These are phyloP conservation scores for Thysanoteuthis rhombus DNA, from an alignment of 2,888 invertebrate species.

Conservation along the genomic window DNA sequence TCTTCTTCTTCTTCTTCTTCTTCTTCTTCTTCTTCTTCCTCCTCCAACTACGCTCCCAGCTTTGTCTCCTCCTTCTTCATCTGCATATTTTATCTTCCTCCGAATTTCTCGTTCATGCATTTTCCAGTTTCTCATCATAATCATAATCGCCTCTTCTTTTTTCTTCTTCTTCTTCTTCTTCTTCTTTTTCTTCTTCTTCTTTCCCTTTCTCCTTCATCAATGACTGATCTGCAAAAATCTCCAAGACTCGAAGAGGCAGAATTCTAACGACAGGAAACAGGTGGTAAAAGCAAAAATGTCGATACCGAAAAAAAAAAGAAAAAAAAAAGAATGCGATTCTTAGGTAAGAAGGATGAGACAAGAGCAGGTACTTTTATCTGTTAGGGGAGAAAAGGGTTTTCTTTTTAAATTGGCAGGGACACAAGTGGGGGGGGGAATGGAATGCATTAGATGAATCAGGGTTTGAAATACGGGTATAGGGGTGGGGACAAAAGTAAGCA, in stretches of 20 bases:
- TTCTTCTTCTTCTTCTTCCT: neutral
- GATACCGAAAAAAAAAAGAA: neutral
- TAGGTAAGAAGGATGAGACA: neutral
- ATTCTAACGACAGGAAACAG: neutral
- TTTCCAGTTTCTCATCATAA: no score
- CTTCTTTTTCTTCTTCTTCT: neutral
- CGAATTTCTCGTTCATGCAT: no score
- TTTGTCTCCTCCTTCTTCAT: neutral
- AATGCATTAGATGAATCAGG: neutral
- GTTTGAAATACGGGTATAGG: neutral
- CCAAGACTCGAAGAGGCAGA: neutral
- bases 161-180: neutral
- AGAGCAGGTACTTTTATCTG: neutral
- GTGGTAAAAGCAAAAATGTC: neutral
- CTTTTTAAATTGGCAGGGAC: neutral
- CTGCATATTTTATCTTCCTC: neutral
- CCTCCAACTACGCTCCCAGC: no score
- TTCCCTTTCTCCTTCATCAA: neutral
- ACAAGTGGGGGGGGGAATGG: neutral
- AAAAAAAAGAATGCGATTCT: no score
- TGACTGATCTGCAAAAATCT: neutral
- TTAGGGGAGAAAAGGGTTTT: neutral
- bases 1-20: neutral
- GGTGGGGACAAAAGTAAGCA: neutral
- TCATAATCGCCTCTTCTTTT: no score